A percentile compares a stretch with the other conserved stretches of the same genome.
phyloP scores from a whole-genome alignment of 2,113 vertebrate species.

The Nothobranchius furzeri region DNA sequence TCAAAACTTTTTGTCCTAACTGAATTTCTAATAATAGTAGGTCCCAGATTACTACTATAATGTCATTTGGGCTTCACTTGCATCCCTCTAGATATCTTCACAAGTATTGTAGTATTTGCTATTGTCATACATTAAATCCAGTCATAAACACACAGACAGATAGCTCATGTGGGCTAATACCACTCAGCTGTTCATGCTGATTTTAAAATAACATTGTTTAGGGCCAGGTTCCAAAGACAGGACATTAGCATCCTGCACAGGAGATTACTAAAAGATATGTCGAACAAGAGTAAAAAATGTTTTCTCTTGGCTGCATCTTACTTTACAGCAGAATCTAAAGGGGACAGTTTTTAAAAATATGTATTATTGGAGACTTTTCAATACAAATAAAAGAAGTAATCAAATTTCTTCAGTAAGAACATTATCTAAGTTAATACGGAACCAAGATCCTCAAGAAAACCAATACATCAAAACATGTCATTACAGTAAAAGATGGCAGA shows the following conservation, averaged over 20 bases:
- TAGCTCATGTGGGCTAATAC: constrained; percentile 25
- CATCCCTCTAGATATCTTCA: no score
- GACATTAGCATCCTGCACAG: constrained; percentile 17
- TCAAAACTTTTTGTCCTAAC: no score
- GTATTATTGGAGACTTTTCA: background rate
- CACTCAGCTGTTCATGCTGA: constrained; percentile 36
- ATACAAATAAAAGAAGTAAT: background rate
- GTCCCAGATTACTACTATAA: no score
- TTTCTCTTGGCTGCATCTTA: constrained; percentile 30
- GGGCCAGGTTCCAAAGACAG: constrained; percentile 46
- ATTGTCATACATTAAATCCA: constrained; percentile 27
- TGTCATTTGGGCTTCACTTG: no score
- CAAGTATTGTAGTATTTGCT: no score
- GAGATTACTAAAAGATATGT: constrained; percentile 29
- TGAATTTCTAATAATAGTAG: no score
- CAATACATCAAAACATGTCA: background rate
- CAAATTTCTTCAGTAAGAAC: background rate
- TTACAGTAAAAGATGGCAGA: no score
- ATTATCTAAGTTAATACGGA: background rate
- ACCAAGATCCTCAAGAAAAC: background rate
- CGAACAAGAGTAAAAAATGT: constrained; percentile 27
- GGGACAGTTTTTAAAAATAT: no score
- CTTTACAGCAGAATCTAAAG: constrained; percentile 5
- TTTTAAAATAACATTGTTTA: constrained; percentile 44
- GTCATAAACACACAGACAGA: constrained; percentile 22